Conservation (phyloP, 1,140 invertebrate genomes). For the Cydia splendana region DNA sequence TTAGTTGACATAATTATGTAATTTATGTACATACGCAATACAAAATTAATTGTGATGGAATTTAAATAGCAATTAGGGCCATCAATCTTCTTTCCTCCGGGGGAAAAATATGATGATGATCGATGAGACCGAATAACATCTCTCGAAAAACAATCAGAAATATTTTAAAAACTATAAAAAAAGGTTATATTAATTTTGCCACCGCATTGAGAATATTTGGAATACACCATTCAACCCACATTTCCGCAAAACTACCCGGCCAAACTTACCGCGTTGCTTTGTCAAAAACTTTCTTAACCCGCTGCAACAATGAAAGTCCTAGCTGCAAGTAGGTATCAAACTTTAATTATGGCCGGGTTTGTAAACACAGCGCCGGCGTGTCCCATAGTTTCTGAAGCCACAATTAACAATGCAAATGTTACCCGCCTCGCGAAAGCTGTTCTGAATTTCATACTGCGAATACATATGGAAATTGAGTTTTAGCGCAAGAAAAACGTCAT, state of each 20-base stretch:
- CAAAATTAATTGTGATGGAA: too few relatives aligned
- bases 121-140: too few relatives aligned
- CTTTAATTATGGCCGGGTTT: constrained; percentile 24
- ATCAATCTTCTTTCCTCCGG: too few relatives aligned
- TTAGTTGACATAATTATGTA: too few relatives aligned
- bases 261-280: constrained; percentile 12
- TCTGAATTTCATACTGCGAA: constrained; percentile 69
- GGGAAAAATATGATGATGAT: too few relatives aligned
- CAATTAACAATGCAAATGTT: constrained; percentile 73
- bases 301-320: constrained; percentile 26
- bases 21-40: too few relatives aligned
- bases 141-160: not conserved
- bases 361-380: constrained; percentile 22
- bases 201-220: not conserved
- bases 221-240: constrained; percentile 13
- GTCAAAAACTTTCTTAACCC: constrained; percentile 30
- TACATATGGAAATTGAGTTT: constrained; percentile 70
- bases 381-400: constrained; percentile 42
- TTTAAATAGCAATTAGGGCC: too few relatives aligned
- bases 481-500: constrained; percentile 58
- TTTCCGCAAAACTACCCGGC: not conserved
- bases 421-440: constrained; percentile 50
- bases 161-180: not conserved
- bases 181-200: not conserved
- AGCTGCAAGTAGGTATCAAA: constrained; percentile 26